A percentile compares a stretch with the other conserved stretches of the same genome.
These are phyloP conservation scores for Sebastes iracundus DNA, from an alignment of 2,797 vertebrate genomes.

Conservation along the genomic window DNA sequence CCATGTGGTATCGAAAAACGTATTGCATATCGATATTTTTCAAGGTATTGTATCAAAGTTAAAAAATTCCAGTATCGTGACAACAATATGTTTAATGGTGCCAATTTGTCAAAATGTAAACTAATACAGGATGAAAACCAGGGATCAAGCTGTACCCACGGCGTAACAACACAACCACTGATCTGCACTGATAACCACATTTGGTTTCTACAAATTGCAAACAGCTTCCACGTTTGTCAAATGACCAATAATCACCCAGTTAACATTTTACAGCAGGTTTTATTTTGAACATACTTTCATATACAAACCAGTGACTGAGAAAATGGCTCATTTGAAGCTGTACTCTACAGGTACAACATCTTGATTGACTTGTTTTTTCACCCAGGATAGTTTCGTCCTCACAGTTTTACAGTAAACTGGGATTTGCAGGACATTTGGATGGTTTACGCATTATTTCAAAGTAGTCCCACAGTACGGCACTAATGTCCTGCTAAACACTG, in stretches of 20 bases:
- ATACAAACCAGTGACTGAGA: slow-evolving; percentile 85
- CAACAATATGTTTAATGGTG: not conserved
- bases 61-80: no score
- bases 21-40: no score
- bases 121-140: not conserved
- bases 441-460: slow-evolving; percentile 61
- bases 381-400: slow-evolving; percentile 38
- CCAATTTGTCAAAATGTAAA: not conserved
- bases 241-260: slow-evolving; percentile 34
- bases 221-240: not conserved
- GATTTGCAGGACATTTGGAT: slow-evolving; percentile 53
- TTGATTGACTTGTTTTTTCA: slow-evolving; percentile 37
- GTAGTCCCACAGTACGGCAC: slow-evolving; percentile 71
- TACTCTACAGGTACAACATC: slow-evolving; percentile 67
- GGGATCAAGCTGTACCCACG: not conserved
- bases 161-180: not conserved
- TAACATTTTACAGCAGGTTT: slow-evolving; percentile 82
- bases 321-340: slow-evolving; percentile 82
- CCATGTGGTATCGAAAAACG: no score
- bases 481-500: slow-evolving; percentile 77
- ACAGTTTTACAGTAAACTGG: slow-evolving; percentile 64
- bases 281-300: slow-evolving; percentile 84
- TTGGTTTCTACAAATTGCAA: not conserved
- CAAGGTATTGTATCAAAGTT: no score
- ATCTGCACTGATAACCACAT: not conserved